Percentiles rank a stretch among this genome's conserved stretches.
Evolutionary conservation across 2,797 vertebrate genomes (phyloP).

Genomic region (Sebastes minor): DNA sequence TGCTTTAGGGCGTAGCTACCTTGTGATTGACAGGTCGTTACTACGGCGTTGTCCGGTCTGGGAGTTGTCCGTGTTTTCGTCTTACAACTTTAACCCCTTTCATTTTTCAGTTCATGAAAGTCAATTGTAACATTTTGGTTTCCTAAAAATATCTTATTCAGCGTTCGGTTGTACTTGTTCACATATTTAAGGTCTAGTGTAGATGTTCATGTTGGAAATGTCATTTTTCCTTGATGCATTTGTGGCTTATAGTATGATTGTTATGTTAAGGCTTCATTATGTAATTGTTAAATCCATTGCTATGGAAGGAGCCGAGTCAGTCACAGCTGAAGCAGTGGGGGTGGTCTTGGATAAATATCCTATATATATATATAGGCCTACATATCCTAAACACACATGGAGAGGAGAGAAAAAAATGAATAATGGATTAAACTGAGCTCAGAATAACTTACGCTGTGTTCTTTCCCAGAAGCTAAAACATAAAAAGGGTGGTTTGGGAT

Average conservation of each 20-base stretch:
- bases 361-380: neutral
- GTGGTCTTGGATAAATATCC: neutral
- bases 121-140: too few species aligned
- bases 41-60: too few species aligned
- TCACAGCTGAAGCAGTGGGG: neutral
- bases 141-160: too few species aligned
- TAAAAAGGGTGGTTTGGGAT: neutral
- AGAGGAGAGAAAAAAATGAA: neutral
- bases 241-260: neutral
- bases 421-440: neutral
- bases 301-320: neutral
- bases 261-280: slow-evolving; percentile 2
- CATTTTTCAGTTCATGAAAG: too few species aligned
- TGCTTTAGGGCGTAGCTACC: too few species aligned
- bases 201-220: neutral
- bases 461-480: neutral
- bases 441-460: neutral
- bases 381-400: neutral
- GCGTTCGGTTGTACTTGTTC: neutral
- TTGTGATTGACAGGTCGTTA: too few species aligned
- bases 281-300: neutral
- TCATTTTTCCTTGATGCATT: neutral
- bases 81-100: too few species aligned
- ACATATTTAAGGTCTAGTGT: neutral
- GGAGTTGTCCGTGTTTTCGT: too few species aligned